phyloP scores from a whole-genome alignment of 1,140 invertebrate genomes.

The Colletes latitarsis region DNA sequence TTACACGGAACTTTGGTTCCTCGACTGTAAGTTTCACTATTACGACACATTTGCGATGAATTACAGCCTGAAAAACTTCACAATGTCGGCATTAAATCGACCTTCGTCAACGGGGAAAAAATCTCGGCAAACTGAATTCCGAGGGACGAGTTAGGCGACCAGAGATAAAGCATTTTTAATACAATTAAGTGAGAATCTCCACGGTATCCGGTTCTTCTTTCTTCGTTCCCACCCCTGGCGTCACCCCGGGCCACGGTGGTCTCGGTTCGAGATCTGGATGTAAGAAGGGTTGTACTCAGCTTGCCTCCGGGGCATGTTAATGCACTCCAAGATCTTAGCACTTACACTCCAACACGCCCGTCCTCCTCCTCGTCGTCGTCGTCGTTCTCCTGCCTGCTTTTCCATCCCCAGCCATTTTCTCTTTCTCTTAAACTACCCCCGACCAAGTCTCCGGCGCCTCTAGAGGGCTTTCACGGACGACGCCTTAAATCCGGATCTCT shows the following conservation, averaged over 20 bases:
- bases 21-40: too few species aligned
- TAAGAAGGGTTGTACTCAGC: slow-evolving; percentile 82
- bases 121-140: slow-evolving; percentile 4
- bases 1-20: too few species aligned
- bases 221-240: slow-evolving; percentile 23
- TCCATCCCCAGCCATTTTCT: slow-evolving; percentile 75
- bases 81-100: slow-evolving; percentile 22
- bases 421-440: slow-evolving; percentile 79
- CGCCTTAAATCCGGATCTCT: slow-evolving; percentile 80
- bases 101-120: slow-evolving; percentile 26
- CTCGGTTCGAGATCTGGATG: slow-evolving; percentile 75
- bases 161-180: slow-evolving; percentile 81
- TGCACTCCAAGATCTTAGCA: slow-evolving; percentile 82
- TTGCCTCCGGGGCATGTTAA: slow-evolving; percentile 81
- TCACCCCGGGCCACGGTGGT: slow-evolving; percentile 61
- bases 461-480: slow-evolving; percentile 80
- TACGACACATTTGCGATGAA: too few species aligned
- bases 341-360: slow-evolving; percentile 81
- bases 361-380: slow-evolving; percentile 54
- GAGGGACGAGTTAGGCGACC: slow-evolving; percentile 11
- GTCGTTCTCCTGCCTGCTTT: slow-evolving; percentile 60
- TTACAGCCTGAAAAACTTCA: background rate
- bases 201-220: slow-evolving; percentile 67
- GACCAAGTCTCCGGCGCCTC: slow-evolving; percentile 68
- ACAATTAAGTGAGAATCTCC: slow-evolving; percentile 81